Base-by-base conservation (phyloP, 2,888 invertebrate genomes). In the Sepiola atlantica region DNA sequence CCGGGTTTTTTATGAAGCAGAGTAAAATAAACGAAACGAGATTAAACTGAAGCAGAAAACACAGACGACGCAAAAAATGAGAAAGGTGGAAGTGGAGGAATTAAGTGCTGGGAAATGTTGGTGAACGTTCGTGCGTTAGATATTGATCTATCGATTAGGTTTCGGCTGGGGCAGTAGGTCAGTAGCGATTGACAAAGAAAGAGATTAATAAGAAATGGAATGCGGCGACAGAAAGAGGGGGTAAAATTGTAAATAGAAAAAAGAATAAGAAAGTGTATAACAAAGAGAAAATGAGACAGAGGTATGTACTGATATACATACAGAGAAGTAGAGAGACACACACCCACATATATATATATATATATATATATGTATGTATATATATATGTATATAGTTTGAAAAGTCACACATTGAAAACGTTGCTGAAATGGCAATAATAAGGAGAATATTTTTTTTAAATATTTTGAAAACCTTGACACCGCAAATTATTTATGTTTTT, bases 91-190 rank as follows among this genome's bases (percentile, higher is more conserved):
- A 32, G 77, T 77, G 16, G n/a, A 77, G 32, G 32, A 4, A 77
- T n/a, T 32, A 32, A 77, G 32, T 77, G 32, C n/a, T 77, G 32
- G 32, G n/a, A 32, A 77, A 77, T 32, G 77, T 77, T 77, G 77
- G 14, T n/a, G 77, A 77, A 77, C n/a, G 77, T 77, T n/a, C n/a
- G 77, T 77, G 77, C 32, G 77, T 77, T 32, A 77, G n/a, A 0
- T 77, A 77, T 77, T 77, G 77, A 77, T 77, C 77, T 77, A 77
- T 77, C 16, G 77, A 77, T 77, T 32, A 77, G 12, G 14, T 32
- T 77, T n/a, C 32, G 77, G 77, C 77, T 77, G 77, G 77, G 77
- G 77, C 77, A 77, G 77, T 77, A 77, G 77, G 77, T 77, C 77
- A 77, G 77, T 77, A n/a, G 77, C 77, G 18, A 77, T n/a, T n/a